These are phyloP conservation scores for Chlamydotis undulata DNA, from an alignment of 2,113 vertebrate species.

Conservation along the genomic window DNA sequence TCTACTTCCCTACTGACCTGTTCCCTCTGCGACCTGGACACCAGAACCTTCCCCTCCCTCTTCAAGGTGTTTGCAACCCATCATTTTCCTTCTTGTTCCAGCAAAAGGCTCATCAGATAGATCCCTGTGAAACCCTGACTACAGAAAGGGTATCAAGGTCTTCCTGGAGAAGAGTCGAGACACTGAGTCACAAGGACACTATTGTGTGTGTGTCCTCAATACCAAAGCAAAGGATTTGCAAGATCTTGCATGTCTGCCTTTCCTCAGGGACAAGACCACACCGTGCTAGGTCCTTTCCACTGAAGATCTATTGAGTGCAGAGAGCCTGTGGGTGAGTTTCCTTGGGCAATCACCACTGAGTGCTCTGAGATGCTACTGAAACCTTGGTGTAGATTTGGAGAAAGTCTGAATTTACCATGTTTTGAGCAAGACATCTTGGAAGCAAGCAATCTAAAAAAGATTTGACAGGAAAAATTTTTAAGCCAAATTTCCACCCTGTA, in stretches of 20 bases:
- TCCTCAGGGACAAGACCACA: background rate
- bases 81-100: background rate
- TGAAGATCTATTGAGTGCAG: background rate
- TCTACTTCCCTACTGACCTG: background rate
- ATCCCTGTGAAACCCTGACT: background rate
- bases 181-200: background rate
- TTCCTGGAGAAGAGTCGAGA: fast-evolving
- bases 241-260: background rate
- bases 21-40: background rate
- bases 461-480: background rate
- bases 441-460: background rate
- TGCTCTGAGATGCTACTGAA: background rate
- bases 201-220: background rate
- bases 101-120: background rate
- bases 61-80: background rate
- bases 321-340: background rate
- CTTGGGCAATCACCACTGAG: background rate
- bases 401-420: background rate
- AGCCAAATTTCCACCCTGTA: background rate
- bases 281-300: background rate
- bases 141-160: background rate
- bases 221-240: background rate
- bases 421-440: slow-evolving; percentile 10
- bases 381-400: background rate
- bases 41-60: background rate